Evolutionary conservation across 2,797 vertebrate species (phyloP).

Genomic region (Ibycter americanus): DNA sequence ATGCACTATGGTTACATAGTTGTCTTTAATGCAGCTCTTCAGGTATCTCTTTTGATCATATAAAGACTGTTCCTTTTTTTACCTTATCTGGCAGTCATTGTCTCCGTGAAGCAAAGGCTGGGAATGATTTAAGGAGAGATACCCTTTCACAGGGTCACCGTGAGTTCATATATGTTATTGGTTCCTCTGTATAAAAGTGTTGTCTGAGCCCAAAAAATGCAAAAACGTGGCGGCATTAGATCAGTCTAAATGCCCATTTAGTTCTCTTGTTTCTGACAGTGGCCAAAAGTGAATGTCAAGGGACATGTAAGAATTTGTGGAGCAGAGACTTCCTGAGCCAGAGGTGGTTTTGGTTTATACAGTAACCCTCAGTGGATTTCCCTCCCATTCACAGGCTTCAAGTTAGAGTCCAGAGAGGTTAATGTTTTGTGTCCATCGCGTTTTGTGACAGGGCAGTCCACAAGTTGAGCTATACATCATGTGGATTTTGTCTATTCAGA

Average conservation of each 20-base stretch:
- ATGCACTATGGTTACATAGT: fast-evolving
- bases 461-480: neutral
- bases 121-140: neutral
- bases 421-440: neutral
- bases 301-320: neutral
- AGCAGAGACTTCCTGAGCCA: neutral
- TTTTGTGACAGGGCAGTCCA: neutral
- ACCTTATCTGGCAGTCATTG: neutral
- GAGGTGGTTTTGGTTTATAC: neutral
- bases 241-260: neutral
- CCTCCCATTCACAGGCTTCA: neutral
- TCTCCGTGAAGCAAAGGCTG: neutral
- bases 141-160: neutral
- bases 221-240: neutral
- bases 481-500: neutral
- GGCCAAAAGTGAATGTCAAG: neutral
- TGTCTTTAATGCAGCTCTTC: neutral
- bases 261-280: neutral
- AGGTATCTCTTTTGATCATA: neutral
- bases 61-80: neutral
- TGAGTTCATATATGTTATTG: neutral
- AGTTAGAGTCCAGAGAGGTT: neutral
- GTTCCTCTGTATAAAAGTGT: neutral
- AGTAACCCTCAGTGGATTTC: neutral
- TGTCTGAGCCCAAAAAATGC: neutral